Evolutionary conservation across 2,113 vertebrate genomes (phyloP), one percentile per base, ranked within the genome.

Genomic region (Odobenus rosmarus): DNA sequence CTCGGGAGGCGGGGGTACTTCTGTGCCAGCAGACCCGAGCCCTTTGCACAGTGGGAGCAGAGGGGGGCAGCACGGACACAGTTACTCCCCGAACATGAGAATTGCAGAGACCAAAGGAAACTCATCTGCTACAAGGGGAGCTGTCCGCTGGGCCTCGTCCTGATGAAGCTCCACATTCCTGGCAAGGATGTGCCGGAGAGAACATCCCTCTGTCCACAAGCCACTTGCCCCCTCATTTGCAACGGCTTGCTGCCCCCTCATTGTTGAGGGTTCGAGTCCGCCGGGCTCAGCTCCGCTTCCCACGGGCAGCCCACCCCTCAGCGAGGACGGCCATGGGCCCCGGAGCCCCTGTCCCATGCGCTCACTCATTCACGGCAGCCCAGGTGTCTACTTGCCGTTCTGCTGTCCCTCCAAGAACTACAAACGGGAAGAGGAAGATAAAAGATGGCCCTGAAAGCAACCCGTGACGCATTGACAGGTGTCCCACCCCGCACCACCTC

Each of bases 81-180:
- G 39, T 49, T 76, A 15, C 5, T 39, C 21, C 36, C 24, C 18
- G 7, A 62, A 23, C 0, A 7, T 4, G 15, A 19, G 64, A 53
- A 39, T 8, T 39, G 28, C n/a, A 62, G 84, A 46, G 9, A 15
- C 9, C 12, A 11, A 46, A 39, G n/a, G 23, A 57, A 14, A 61
- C 36, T 83, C 55, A 36, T 39, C 2, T 28, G 12, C 55, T 28
- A 7, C 4, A 33, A 82, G 33, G 33, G 77, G 74, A 87, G 67
- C 33, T 16, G 3, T 4, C 1, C 0, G 0, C 23, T 49, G 61
- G 26, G 16, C 36, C 18, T 42, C 21, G 33, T 61, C 11, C 69
- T 84, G 15, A n/a, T 42, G 55, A 53, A 51, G 26, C 28, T 49
- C 19, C 36, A 39, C 9, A 24, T 31, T 67, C 42, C 79, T n/a